These are phyloP conservation scores for Tribolium castaneum DNA, from an alignment of 1,140 invertebrate genomes.

Conservation along the genomic window DNA sequence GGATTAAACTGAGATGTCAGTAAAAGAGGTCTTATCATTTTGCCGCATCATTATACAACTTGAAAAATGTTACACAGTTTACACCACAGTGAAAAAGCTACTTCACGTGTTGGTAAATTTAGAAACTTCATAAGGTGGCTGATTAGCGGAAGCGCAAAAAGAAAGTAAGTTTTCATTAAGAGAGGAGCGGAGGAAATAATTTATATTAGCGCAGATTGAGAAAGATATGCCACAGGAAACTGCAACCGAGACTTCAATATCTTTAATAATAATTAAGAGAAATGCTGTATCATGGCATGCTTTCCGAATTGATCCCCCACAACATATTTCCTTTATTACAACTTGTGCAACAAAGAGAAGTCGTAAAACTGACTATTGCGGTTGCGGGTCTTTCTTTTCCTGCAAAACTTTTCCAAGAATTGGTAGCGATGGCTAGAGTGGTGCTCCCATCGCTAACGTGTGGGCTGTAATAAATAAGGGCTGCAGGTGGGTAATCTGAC, in stretches of 20 bases:
- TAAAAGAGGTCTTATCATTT: too few relatives aligned
- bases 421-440: constrained; percentile 5
- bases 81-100: too few relatives aligned
- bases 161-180: too few relatives aligned
- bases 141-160: too few relatives aligned
- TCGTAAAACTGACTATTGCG: constrained; percentile 9
- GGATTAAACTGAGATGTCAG: too few relatives aligned
- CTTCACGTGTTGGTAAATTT: too few relatives aligned
- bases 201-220: too few relatives aligned
- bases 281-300: not conserved
- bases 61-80: too few relatives aligned
- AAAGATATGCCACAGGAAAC: too few relatives aligned
- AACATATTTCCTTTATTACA: constrained; percentile 32
- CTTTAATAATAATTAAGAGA: constrained; percentile 15
- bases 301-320: constrained; percentile 6
- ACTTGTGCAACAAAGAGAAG: not conserved
- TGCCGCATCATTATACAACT: too few relatives aligned
- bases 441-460: constrained; percentile 18
- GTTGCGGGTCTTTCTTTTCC: not conserved
- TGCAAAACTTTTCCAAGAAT: constrained; percentile 20
- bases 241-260: not conserved
- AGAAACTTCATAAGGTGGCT: too few relatives aligned
- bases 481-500: constrained; percentile 32
- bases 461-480: constrained; percentile 27
- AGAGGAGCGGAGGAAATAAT: too few relatives aligned